These are phyloP conservation scores for Mesitornis unicolor DNA, from an alignment of 2,113 vertebrate species.

Conservation along the genomic window DNA sequence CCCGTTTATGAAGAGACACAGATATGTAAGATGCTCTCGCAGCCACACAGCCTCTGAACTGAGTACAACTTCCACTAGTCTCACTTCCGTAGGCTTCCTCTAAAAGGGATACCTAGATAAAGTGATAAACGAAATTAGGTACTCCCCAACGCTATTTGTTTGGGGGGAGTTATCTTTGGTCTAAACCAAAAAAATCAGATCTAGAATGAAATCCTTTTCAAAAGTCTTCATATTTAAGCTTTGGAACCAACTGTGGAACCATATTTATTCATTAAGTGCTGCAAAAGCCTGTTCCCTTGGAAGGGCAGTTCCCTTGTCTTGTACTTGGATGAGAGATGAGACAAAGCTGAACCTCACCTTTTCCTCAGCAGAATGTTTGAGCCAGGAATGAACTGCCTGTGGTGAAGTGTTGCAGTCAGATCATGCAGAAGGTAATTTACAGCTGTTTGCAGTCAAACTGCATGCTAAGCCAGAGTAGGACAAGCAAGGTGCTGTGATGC, in stretches of 20 bases:
- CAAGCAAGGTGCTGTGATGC: background rate
- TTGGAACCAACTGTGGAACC: background rate
- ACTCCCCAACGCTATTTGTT: background rate
- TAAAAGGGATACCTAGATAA: background rate
- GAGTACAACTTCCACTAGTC: background rate
- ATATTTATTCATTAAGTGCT: background rate
- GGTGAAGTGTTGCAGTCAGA: background rate
- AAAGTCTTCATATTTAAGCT: background rate
- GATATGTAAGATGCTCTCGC: background rate
- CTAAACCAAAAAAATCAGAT: background rate
- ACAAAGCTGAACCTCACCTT: background rate
- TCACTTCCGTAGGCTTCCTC: no score
- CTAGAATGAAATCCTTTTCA: background rate
- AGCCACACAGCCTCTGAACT: background rate
- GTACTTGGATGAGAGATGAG: background rate
- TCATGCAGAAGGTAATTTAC: background rate
- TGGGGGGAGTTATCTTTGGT: background rate
- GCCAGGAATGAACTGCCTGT: fast-evolving
- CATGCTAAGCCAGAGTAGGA: background rate
- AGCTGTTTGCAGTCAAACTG: background rate
- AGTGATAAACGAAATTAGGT: background rate
- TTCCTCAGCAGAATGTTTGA: background rate
- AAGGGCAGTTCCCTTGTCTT: background rate
- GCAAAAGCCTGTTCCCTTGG: background rate
- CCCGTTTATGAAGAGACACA: background rate